Percentiles rank a stretch among this genome's conserved stretches.
Conservation (phyloP, 1,140 invertebrate species). For the Myzus persicae region DNA sequence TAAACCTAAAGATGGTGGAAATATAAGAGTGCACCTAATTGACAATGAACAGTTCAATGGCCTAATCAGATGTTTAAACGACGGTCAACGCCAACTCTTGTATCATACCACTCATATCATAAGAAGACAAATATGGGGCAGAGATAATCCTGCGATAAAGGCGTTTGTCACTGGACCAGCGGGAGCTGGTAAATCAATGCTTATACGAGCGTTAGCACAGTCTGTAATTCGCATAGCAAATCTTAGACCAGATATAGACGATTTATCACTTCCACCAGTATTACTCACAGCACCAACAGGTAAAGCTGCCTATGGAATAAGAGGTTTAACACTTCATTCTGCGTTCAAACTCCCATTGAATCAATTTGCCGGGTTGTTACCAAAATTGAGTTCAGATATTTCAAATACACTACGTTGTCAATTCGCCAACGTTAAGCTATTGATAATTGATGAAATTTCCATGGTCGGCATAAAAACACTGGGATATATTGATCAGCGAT, state of each 20-base stretch:
- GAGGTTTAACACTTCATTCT: conserved; percentile 18
- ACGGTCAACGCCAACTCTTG: background rate
- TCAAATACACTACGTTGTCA: conserved; percentile 18
- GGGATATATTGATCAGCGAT: conserved; percentile 61
- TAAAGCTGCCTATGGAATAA: conserved; percentile 25
- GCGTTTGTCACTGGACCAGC: background rate
- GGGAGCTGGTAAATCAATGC: conserved; percentile 4
- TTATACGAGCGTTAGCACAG: conserved; percentile 27
- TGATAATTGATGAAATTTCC: conserved; percentile 65
- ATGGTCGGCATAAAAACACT: conserved; percentile 63
- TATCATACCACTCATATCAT: conserved; percentile 16
- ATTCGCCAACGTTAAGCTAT: conserved; percentile 59
- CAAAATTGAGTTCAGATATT: background rate
- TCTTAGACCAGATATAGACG: conserved; percentile 36
- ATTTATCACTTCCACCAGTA: background rate
- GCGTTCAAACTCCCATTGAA: conserved; percentile 24
- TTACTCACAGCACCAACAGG: conserved; percentile 35
- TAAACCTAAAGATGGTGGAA: background rate
- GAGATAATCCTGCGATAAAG: background rate
- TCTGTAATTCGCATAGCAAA: conserved; percentile 15
- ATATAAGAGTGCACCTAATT: background rate
- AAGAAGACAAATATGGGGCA: conserved; percentile 13
- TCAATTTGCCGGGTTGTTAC: conserved; percentile 10
- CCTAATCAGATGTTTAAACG: background rate
- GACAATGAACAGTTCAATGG: background rate